These are phyloP conservation scores for Oenanthe melanoleuca DNA, from an alignment of 2,113 vertebrate genomes.

Conservation along the genomic window DNA sequence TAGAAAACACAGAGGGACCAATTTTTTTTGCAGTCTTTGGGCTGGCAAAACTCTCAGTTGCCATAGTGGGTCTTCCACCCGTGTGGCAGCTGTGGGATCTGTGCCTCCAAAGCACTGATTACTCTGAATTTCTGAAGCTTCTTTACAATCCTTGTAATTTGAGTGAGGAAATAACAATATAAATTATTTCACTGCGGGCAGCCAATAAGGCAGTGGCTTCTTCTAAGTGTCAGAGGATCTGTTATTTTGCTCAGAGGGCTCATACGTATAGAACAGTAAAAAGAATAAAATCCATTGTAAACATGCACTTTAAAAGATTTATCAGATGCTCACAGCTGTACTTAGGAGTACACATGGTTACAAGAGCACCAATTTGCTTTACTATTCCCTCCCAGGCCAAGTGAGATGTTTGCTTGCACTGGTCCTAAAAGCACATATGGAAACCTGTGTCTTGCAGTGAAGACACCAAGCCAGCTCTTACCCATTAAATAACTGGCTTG, in stretches of 20 bases:
- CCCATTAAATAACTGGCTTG: background rate
- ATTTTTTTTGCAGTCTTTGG: constrained; percentile 31
- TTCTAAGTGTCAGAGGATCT: constrained; percentile 40
- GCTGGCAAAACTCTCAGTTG: background rate
- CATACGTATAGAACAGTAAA: constrained; percentile 46
- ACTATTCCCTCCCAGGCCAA: constrained; percentile 39
- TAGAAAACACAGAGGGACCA: constrained; percentile 37
- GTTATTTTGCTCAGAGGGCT: constrained; percentile 71
- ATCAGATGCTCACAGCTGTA: constrained; percentile 62
- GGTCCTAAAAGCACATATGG: background rate
- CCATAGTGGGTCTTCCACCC: background rate
- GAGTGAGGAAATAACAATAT: constrained; percentile 44
- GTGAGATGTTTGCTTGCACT: background rate
- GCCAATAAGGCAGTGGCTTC: constrained; percentile 36
- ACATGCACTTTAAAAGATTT: constrained; percentile 70
- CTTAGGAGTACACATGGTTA: constrained; percentile 52
- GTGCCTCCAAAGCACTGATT: background rate
- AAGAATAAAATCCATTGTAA: constrained; percentile 73
- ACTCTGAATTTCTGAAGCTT: constrained; percentile 1
- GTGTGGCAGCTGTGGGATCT: background rate
- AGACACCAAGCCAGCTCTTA: background rate
- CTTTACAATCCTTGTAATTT: constrained; percentile 45
- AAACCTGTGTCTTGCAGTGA: background rate
- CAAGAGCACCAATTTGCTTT: constrained; percentile 61
- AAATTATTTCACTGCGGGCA: constrained; percentile 47